Base-by-base conservation (phyloP, 2,113 vertebrate species). In the Phoxinus phoxinus region DNA sequence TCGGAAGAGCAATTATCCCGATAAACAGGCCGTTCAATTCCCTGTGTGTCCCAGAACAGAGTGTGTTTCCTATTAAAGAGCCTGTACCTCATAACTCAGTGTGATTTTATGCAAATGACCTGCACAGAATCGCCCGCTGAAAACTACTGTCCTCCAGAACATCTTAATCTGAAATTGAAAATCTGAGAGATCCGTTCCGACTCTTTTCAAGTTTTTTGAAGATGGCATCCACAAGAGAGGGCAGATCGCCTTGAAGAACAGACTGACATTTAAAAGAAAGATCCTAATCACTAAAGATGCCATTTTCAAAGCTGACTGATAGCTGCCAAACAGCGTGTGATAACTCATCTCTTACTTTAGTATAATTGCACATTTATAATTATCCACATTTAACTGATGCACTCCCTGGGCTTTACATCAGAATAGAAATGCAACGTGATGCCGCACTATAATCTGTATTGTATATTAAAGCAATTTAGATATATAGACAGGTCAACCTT, bases 121-220 rank as follows among this genome's bases (percentile, higher is more conserved):
- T 3, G 5, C 51, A 30, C 35, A 41, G 25, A 35, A 25, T 72
- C 27, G 27, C 51, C 71, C 15, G 13, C 72, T 58, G 65, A 32
- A 37, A 30, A 41, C 41, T 21, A 19, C n/a, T 61, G 12, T 72
- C 19, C 74, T n/a, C 23, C 59, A 44, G 37, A 73, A 74, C 51
- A 7, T 53, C 23, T 46, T 79, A 73, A 84, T 73, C 74, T 79
- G 44, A 87, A 87, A 84, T 87, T 87, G 72, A 83, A 86, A 79
- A 87, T 87, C 86, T 61, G 23, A 37, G 37, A 65, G 48, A 71
- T 59, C 19, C 23, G 73, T 53, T 81, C 6, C 41, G 19, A 56
- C 25, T 58, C 67, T 74, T 81, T 83, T 69, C 32, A 51, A 21
- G 25, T 77, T 71, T 77, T 77, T 63, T 80, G 30, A 48, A 46